Evolutionary conservation across 2,888 invertebrate genomes (phyloP), one percentile per base, ranked within the genome.

Genomic region (Amblyjoppa proteus): DNA sequence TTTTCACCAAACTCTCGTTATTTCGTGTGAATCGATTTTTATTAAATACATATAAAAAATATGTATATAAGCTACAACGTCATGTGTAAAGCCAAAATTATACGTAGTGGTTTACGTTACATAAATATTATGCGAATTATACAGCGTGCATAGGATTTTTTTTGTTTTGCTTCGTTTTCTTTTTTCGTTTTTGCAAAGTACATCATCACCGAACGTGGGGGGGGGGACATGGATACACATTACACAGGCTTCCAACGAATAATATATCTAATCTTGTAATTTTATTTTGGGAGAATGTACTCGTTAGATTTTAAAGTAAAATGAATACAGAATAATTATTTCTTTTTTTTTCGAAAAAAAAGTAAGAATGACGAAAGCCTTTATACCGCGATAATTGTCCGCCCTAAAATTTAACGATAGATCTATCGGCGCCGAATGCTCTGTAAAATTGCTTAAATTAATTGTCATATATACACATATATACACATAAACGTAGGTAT

Each of bases 31-130:
- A 88, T 88, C 34, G 88, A 88, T 91, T 91, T 93, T 94, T 93
- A 93, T 94, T 94, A 94, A 93, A 93, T 93, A 93, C 92, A 92
- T 93, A 93, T 93, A 93, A 93, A 94, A 94, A 93, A 94, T 94
- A 93, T 93, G 92, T 94, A 90, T 94, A 93, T 93, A 91, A 92
- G 90, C 92, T 92, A 93, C 92, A 93, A 86, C 90, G 91, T 92
- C 89, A 88, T 91, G 88, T 92, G 90, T 92, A 92, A 93, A 94
- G 90, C 91, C 90, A 90, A 92, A 92, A 91, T 91, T 88, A 91
- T 91, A 90, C 87, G 81, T 85, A 79, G 85, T 77, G 85, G 61
- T 75, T 80, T 45, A 68, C 53, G 75, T 83, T 85, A 87, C 77
- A 77, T 87, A 53, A 73, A 77, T 80, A 76, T 84, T 83, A 83